A percentile compares a stretch with the other conserved stretches of the same genome.
phyloP scores from a whole-genome alignment of 2,888 invertebrate genomes.

The Cheilosia pagana region DNA sequence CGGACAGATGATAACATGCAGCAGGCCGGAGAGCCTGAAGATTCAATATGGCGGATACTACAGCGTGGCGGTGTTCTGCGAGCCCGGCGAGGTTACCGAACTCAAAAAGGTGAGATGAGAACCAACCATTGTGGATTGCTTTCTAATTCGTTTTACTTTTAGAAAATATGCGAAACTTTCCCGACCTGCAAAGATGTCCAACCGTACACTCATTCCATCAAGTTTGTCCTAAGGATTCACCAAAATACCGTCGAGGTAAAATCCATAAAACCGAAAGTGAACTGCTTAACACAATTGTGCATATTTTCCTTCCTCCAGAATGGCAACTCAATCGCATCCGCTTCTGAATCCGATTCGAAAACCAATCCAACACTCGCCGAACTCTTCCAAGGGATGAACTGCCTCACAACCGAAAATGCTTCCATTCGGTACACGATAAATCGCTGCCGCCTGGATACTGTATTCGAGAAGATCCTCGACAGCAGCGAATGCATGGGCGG shows the following conservation, averaged over 20 bases:
- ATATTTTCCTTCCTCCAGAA: conserved; percentile 29
- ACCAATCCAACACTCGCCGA: conserved; percentile 76
- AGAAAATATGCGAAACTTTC: conserved; percentile 79
- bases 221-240: conserved; percentile 80
- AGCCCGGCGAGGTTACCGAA: conserved; percentile 78
- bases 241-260: conserved; percentile 60
- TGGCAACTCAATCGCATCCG: conserved; percentile 34
- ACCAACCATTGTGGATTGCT: not conserved
- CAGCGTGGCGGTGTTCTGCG: conserved; percentile 81
- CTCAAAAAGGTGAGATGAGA: too few relatives aligned
- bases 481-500: conserved; percentile 77
- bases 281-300: conserved; percentile 47
- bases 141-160: conserved; percentile 20
- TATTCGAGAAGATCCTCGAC: conserved; percentile 82
- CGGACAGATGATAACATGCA: conserved; percentile 81
- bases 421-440: conserved; percentile 80
- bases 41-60: conserved; percentile 82
- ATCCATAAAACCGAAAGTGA: not conserved
- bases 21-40: conserved; percentile 80
- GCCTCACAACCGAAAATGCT: conserved; percentile 76
- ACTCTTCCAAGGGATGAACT: conserved; percentile 78
- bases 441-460: conserved; percentile 82
- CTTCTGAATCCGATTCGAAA: conserved; percentile 28
- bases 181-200: conserved; percentile 79
- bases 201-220: conserved; percentile 80